Percentiles rank a stretch among this genome's conserved stretches.
Conservation (phyloP, 2,888 invertebrate genomes). For the Cryptus viduatorius region DNA sequence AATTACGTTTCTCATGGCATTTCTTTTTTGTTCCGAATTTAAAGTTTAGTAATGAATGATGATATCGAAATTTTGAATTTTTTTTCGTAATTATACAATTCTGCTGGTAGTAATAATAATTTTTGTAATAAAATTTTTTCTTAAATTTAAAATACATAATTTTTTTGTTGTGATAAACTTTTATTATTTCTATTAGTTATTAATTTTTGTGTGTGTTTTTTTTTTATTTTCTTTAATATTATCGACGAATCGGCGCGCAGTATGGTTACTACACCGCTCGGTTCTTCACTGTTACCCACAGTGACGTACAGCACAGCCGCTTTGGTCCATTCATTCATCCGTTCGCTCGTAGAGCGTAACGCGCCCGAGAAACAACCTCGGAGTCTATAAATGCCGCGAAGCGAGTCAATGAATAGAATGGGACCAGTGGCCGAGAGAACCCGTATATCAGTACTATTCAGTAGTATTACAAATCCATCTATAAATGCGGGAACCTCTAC, state of each 20-base stretch:
- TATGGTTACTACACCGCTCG: background rate
- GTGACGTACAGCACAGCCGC: slow-evolving; percentile 25
- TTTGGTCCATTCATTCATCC: slow-evolving; percentile 40
- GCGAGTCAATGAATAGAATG: slow-evolving; percentile 46
- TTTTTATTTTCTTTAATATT: background rate
- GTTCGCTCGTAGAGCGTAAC: slow-evolving; percentile 16
- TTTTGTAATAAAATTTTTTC: too few species aligned
- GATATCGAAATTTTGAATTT: too few species aligned
- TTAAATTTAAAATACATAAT: too few species aligned
- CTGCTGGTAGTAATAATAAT: too few species aligned
- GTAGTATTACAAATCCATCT: slow-evolving; percentile 34
- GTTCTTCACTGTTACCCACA: background rate
- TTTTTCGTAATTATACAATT: too few species aligned
- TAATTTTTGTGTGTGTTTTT: background rate
- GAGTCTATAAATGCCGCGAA: slow-evolving; percentile 7
- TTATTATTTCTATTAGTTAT: too few species aligned
- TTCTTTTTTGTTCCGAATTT: too few species aligned
- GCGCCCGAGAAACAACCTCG: slow-evolving; percentile 12
- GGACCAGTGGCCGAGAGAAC: background rate
- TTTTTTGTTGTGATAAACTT: too few species aligned
- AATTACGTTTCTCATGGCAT: background rate
- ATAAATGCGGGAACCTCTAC: slow-evolving; percentile 30
- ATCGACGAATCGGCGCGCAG: background rate
- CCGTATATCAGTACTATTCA: slow-evolving; percentile 35
- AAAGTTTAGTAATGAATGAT: too few species aligned